Evolutionary conservation across 2,888 invertebrate genomes (phyloP).

Genomic region (Leptopilina drosophilae): DNA sequence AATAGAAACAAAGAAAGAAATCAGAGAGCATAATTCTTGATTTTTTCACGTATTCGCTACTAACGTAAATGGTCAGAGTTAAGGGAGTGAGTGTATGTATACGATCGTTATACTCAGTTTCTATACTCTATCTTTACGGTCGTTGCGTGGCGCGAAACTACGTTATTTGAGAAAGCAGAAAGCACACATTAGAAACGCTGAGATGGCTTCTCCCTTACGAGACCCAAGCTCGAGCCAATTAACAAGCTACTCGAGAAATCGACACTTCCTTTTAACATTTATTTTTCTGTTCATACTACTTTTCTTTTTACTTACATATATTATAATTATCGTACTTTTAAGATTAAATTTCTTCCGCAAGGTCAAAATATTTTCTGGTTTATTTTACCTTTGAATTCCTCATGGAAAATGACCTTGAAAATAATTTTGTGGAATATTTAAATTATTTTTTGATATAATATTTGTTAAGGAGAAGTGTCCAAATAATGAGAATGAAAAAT

Average conservation of each 20-base stretch:
- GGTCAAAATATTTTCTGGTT: background rate
- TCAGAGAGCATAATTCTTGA: conserved; percentile 13
- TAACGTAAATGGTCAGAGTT: background rate
- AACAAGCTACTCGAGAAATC: conserved; percentile 11
- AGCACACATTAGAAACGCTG: conserved; percentile 21
- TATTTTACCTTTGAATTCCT: background rate
- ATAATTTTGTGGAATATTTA: too few relatives aligned
- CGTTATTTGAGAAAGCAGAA: conserved; percentile 31
- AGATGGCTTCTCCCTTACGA: conserved; percentile 13
- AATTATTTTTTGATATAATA: too few relatives aligned
- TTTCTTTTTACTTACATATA: conserved; percentile 5
- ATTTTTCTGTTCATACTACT: background rate
- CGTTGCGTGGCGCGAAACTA: background rate
- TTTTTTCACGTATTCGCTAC: background rate
- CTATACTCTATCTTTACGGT: conserved; percentile 1
- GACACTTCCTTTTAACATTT: conserved; percentile 15
- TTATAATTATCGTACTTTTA: background rate
- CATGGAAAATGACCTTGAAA: background rate
- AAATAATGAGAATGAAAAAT: too few relatives aligned
- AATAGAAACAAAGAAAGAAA: too few relatives aligned
- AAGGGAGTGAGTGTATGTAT: too few relatives aligned
- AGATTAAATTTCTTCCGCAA: background rate
- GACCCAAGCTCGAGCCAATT: conserved; percentile 34
- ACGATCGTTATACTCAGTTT: background rate
- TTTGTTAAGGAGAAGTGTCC: too few relatives aligned